These are phyloP conservation scores for Graptemys geographica DNA, from an alignment of 2,797 vertebrate genomes.

Conservation along the genomic window DNA sequence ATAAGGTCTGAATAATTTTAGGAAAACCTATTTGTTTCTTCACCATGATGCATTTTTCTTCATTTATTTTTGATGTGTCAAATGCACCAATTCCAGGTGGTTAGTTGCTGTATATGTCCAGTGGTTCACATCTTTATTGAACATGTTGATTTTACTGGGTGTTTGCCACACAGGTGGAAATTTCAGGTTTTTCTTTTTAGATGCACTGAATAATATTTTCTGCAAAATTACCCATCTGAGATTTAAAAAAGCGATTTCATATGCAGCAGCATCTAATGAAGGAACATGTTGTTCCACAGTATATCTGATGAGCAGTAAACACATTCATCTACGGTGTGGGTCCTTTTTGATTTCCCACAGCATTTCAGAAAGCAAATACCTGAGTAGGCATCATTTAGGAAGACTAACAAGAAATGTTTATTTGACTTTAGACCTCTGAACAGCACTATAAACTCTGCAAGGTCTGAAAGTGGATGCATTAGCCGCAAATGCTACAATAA, in stretches of 20 bases:
- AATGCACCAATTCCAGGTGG: neutral
- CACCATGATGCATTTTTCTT: neutral
- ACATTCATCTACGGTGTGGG: neutral
- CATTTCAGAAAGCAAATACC: neutral
- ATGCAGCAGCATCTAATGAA: neutral
- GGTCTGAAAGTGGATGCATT: neutral
- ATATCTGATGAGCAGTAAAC: neutral
- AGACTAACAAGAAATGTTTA: neutral
- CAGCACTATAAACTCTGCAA: conserved; percentile 21
- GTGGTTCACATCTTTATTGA: neutral
- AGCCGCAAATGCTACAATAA: neutral
- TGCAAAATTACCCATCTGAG: neutral
- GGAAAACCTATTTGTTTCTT: neutral
- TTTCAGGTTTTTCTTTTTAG: neutral
- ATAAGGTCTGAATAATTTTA: rapidly evolving
- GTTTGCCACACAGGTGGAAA: neutral
- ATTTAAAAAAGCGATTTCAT: neutral
- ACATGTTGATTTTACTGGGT: neutral
- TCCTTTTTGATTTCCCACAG: neutral
- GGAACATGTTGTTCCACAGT: rapidly evolving
- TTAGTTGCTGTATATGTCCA: neutral
- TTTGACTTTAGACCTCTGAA: conserved; percentile 19
- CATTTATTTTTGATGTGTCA: neutral
- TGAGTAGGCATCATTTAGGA: neutral
- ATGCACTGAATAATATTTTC: neutral